Evolutionary conservation across 1,140 invertebrate genomes (phyloP), one percentile per base, ranked within the genome.

Genomic region (Cyphomyrmex costatus): DNA sequence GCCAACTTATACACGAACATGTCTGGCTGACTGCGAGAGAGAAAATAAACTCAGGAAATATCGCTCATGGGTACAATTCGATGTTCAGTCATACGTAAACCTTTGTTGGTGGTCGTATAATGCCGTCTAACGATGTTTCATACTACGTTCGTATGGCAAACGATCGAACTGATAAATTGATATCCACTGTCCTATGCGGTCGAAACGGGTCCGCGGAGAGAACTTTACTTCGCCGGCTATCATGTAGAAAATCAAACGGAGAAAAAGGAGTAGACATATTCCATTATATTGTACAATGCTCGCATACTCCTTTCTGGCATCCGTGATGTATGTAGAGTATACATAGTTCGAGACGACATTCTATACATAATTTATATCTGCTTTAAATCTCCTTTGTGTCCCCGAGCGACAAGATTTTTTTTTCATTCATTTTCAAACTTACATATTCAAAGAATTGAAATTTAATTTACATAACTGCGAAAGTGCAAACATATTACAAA

Each of bases 121-220:
- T 83, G 49, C 36, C 16, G 12, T 56, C 79, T 74, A 83, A 60
- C 79, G 68, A 83, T 51, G 77, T 63, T 74, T 73, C 68, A 71
- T 33, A 73, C 24, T 60, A 61, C 68, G 2, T 6, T 74, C 36
- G 68, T 51, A 61, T 53, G 60, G 27, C 21, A 79, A 49, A 83
- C 79, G 14, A 83, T 80, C 78, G 49, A 58, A 83, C 36, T 83
- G 79, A 83, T 83, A 83, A 83, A 83, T 83, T 83, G 79, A 83
- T 83, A 74, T 74, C 70, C 36, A 7, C 42, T 36, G n/a, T 10
- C 19, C 36, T n/a, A 68, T 19, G 19, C 1, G 24, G 21, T 71
- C 53, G 66, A 60, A 30, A n/a, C 21, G 33, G 8, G 33, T 30
- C 24, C 21, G 33, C n/a, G 21, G 19, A 49, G n/a, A 27, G 36